Evolutionary conservation across 2,888 invertebrate species (phyloP).

Genomic region (Ormia ochracea): DNA sequence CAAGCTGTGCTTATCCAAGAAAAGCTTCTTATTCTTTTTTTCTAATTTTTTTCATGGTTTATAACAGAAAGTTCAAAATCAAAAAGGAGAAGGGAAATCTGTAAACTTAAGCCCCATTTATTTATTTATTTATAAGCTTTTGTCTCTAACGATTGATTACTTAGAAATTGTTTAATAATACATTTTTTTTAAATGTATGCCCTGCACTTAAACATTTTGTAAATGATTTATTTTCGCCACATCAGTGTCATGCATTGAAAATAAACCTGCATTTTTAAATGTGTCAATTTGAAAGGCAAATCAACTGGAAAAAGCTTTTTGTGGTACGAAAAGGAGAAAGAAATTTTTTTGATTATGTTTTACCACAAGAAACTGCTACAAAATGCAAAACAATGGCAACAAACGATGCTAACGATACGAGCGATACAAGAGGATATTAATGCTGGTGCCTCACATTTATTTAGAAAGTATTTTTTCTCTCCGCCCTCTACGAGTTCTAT

Average conservation of each 20-base stretch:
- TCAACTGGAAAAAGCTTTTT: conserved; percentile 52
- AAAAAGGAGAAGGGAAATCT: no score
- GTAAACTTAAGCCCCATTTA: no score
- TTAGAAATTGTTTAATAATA: conserved; percentile 8
- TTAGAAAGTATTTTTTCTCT: not conserved
- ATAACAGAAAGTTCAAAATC: no score
- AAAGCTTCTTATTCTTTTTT: no score
- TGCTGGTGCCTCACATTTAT: conserved; percentile 45
- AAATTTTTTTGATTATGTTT: not conserved
- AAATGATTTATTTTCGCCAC: conserved; percentile 29
- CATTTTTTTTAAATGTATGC: not conserved
- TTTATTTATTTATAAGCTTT: no score
- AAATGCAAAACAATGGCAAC: conserved; percentile 13
- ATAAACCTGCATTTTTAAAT: conserved; percentile 51
- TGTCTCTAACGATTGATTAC: not conserved
- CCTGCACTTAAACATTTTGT: not conserved
- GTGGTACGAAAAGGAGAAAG: not conserved
- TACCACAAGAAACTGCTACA: conserved; percentile 39
- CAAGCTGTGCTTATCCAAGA: no score
- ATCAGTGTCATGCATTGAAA: not conserved
- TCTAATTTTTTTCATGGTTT: no score
- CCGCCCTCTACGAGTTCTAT: not conserved
- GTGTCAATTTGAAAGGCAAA: conserved; percentile 58
- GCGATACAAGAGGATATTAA: conserved; percentile 20
- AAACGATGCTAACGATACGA: no score